Percentiles rank a stretch among this genome's conserved stretches.
Evolutionary conservation across 2,797 vertebrate species (phyloP).

Genomic region (Sebastes flavidus): DNA sequence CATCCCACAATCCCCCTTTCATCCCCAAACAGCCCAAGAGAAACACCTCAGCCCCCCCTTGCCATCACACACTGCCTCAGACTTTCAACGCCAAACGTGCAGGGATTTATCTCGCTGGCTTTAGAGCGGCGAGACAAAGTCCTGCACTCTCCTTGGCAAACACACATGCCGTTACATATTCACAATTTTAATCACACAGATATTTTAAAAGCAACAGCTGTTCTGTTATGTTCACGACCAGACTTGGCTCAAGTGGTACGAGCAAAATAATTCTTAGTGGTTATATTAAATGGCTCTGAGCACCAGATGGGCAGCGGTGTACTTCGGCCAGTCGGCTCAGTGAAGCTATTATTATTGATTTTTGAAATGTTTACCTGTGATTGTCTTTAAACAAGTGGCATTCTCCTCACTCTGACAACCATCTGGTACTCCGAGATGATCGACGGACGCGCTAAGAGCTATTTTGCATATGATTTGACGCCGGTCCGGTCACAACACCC

Average conservation of each 20-base stretch:
- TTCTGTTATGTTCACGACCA: conserved; percentile 21
- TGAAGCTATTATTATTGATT: background rate
- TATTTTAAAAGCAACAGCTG: conserved; percentile 37
- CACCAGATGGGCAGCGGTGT: conserved; percentile 10
- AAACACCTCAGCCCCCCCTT: conserved; percentile 24
- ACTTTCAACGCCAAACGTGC: conserved; percentile 2
- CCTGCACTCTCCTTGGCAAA: conserved; percentile 1
- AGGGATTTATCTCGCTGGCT: background rate
- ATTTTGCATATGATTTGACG: background rate
- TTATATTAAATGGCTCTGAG: conserved; percentile 15
- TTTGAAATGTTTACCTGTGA: conserved; percentile 2
- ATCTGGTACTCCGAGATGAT: background rate
- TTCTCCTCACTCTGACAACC: background rate
- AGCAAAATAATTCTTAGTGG: conserved; percentile 11
- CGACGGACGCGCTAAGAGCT: background rate
- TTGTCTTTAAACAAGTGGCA: background rate
- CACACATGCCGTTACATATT: conserved; percentile 12
- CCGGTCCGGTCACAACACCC: conserved; percentile 23
- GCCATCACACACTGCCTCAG: conserved; percentile 35
- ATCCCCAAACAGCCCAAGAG: background rate
- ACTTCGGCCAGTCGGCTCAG: background rate
- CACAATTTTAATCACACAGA: conserved; percentile 21
- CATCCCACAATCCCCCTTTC: background rate
- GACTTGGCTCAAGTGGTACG: conserved; percentile 18
- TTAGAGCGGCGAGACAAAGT: background rate